Base-by-base conservation (phyloP, 2,888 invertebrate species). In the Tenthredo amoena region DNA sequence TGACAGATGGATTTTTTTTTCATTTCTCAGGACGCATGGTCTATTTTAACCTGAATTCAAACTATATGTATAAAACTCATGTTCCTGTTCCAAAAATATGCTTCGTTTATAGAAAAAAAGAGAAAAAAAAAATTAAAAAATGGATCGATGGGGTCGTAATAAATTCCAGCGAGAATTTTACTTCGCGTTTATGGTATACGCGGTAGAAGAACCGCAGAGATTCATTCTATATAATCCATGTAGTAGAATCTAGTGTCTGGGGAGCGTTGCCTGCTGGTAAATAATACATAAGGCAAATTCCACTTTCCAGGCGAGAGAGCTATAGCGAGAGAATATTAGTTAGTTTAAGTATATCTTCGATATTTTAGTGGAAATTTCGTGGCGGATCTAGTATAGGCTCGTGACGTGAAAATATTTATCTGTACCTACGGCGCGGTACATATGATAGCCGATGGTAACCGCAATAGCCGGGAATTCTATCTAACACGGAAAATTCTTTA, bases 231-330 rank as follows among this genome's bases (percentile, higher is more conserved):
- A n/a, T n/a, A 55, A 55, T 0, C 55, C 55, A 55, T n/a, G 55
- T 6, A 6, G 55, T n/a, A 55, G 7, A 55, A 55, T 55, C 55
- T 7, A n/a, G 55, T n/a, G 55, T 55, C 55, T n/a, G n/a, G 55
- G n/a, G n/a, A n/a, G 55, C 55, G 15, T n/a, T 55, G 55, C n/a
- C n/a, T 55, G n/a, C 68, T 68, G 68, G 68, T 68, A 68, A 34
- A 68, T 68, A 34, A 31, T 55, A 47, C 47, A 47, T 47, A 55
- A 31, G 68, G 68, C 68, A 68, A 68, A 68, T 68, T 68, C 68
- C 68, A 31, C 31, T 68, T 34, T 68, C 68, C 68, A 65, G 31
- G 26, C 68, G 4, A 68, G 31, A 31, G 10, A 68, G 26, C 26
- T 31, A 18, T 26, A 31, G 15, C 21, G 31, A 31, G 18, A 65